A percentile compares a stretch with the other conserved stretches of the same genome.
Conservation (phyloP, 2,888 invertebrate species). For the Cheilosia vernalis region DNA sequence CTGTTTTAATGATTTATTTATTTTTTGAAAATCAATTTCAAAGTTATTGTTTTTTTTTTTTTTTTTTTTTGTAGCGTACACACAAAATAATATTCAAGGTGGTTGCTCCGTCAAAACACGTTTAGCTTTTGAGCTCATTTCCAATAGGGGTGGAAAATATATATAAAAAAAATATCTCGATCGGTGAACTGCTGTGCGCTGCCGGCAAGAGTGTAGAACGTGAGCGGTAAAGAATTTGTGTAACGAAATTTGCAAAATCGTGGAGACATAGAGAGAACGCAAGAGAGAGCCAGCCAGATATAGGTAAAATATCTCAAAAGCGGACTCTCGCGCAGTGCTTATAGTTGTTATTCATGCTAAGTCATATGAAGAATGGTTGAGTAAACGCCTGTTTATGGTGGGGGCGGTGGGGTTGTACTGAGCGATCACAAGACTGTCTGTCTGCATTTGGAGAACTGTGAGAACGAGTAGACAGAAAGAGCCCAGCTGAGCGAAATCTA, state of each 20-base stretch:
- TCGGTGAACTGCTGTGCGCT: constrained; percentile 8
- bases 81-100: constrained; percentile 58
- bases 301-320: background rate
- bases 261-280: constrained; percentile 30
- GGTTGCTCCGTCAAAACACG: constrained; percentile 70
- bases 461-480: background rate
- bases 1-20: constrained; percentile 22
- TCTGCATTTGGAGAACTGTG: constrained; percentile 8
- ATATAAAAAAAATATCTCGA: constrained; percentile 79
- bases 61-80: constrained; percentile 13
- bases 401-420: background rate
- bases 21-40: constrained; percentile 19
- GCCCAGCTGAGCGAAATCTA: background rate
- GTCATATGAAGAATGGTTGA: background rate
- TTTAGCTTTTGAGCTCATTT: constrained; percentile 80
- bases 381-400: constrained; percentile 48
- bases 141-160: constrained; percentile 80
- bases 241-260: constrained; percentile 36
- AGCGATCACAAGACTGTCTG: constrained; percentile 39
- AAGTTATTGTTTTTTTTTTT: constrained; percentile 19
- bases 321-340: background rate
- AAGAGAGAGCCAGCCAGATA: constrained; percentile 2
- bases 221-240: constrained; percentile 31
- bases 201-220: constrained; percentile 54
- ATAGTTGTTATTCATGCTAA: background rate